Evolutionary conservation across 1,140 invertebrate genomes (phyloP).

Genomic region (Trachymyrmex cornetzi): DNA sequence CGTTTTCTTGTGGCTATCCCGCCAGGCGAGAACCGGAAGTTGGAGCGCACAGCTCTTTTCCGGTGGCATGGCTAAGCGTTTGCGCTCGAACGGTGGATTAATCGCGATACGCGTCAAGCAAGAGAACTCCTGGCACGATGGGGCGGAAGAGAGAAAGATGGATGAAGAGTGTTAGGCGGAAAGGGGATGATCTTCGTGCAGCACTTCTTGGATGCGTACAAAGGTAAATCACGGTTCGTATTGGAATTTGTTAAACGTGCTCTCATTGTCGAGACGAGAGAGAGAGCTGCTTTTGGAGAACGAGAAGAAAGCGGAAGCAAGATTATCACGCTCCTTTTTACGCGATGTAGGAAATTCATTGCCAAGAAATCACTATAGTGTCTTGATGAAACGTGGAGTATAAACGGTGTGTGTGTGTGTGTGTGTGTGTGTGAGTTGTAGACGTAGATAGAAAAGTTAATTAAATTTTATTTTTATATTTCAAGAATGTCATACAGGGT

Average conservation of each 20-base stretch:
- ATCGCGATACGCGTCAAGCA: slow-evolving; percentile 64
- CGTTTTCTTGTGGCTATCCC: slow-evolving; percentile 45
- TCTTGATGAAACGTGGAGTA: not conserved
- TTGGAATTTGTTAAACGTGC: slow-evolving; percentile 49
- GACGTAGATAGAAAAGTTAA: not conserved
- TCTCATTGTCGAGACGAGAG: slow-evolving; percentile 21
- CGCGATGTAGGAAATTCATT: slow-evolving; percentile 32
- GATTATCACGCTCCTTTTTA: not conserved
- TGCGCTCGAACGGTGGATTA: slow-evolving; percentile 66
- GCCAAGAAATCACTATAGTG: slow-evolving; percentile 28
- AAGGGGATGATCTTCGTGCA: not conserved
- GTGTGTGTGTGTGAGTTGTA: too few relatives aligned
- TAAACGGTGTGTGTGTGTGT: too few relatives aligned
- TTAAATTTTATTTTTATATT: slow-evolving; percentile 26
- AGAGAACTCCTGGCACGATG: slow-evolving; percentile 38
- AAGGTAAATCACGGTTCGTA: slow-evolving; percentile 51
- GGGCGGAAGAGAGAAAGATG: slow-evolving; percentile 46
- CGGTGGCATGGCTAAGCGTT: slow-evolving; percentile 47
- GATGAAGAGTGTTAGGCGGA: slow-evolving; percentile 22
- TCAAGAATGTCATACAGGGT: not conserved
- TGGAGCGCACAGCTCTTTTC: slow-evolving; percentile 63
- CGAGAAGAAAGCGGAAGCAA: not conserved
- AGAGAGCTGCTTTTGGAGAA: not conserved
- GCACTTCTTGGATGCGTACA: slow-evolving; percentile 36
- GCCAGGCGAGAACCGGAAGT: slow-evolving; percentile 59